These are phyloP conservation scores for Ammodytes dubius DNA, from an alignment of 2,113 vertebrate genomes.

Conservation along the genomic window DNA sequence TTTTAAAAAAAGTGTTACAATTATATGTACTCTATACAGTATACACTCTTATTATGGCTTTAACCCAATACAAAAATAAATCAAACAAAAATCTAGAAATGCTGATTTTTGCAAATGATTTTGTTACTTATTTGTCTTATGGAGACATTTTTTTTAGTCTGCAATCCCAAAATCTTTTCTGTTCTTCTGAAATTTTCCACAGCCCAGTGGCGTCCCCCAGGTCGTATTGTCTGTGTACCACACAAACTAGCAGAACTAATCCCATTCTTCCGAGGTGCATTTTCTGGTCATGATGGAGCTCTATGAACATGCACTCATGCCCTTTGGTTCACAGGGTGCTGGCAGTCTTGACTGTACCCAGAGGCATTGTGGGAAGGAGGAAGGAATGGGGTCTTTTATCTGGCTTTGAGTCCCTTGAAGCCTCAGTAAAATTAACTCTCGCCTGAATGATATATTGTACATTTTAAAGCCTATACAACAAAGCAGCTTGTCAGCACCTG, in stretches of 20 bases:
- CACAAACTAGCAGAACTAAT: background rate
- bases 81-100: too few species aligned
- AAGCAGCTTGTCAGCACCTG: slow-evolving; percentile 10
- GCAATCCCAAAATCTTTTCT: background rate
- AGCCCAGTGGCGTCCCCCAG: background rate
- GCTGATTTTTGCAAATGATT: too few species aligned
- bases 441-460: slow-evolving; percentile 14
- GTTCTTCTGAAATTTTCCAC: background rate
- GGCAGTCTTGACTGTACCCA: background rate
- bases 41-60: too few species aligned
- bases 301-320: background rate
- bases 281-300: background rate
- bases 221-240: background rate
- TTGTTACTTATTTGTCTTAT: background rate
- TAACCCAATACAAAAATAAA: too few species aligned
- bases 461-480: slow-evolving; percentile 43
- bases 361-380: background rate
- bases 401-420: slow-evolving; percentile 14
- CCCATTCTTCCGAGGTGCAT: background rate
- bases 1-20: background rate
- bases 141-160: background rate
- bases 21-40: background rate
- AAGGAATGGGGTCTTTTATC: background rate
- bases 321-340: background rate
- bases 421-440: slow-evolving; percentile 24